Conservation (phyloP, 2,113 vertebrate species). For the Chrysochloris asiatica region DNA sequence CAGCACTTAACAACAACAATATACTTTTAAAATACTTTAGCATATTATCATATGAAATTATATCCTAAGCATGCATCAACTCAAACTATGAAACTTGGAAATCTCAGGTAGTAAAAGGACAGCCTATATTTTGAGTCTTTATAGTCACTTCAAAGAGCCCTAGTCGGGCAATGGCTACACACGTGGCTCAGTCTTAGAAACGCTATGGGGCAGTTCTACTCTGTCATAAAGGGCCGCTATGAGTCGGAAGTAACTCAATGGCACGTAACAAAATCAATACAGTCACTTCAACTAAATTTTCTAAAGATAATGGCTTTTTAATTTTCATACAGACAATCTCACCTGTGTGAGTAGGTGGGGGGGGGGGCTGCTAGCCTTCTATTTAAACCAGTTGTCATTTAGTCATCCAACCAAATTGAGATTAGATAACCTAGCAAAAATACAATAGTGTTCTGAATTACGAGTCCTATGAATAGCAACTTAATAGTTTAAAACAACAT, state of each 20-base stretch:
- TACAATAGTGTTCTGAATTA: conserved; percentile 27
- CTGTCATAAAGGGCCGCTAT: too few species aligned
- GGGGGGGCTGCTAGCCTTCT: background rate
- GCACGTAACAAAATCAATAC: too few species aligned
- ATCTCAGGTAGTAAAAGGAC: conserved; percentile 48
- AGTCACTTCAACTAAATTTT: conserved; percentile 38
- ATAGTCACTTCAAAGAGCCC: too few species aligned
- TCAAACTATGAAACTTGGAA: too few species aligned
- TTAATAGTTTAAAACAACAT: conserved; percentile 41
- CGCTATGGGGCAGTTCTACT: too few species aligned
- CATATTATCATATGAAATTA: too few species aligned
- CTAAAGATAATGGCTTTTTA: conserved; percentile 27
- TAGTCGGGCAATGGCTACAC: too few species aligned
- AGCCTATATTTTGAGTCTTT: conserved; percentile 47
- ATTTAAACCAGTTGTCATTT: background rate
- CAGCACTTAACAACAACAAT: too few species aligned
- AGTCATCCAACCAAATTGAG: conserved; percentile 41
- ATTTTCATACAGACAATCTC: conserved; percentile 23
- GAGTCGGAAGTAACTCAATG: too few species aligned
- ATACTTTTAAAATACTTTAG: too few species aligned
- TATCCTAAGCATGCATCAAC: too few species aligned
- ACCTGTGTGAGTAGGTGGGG: background rate
- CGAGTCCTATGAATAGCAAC: conserved; percentile 52
- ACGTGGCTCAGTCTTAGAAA: too few species aligned
- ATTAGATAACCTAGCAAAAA: conserved; percentile 56